Percentiles rank a stretch among this genome's conserved stretches.
Evolutionary conservation across 2,797 vertebrate genomes (phyloP).

Genomic region (Melopsittacus undulatus): DNA sequence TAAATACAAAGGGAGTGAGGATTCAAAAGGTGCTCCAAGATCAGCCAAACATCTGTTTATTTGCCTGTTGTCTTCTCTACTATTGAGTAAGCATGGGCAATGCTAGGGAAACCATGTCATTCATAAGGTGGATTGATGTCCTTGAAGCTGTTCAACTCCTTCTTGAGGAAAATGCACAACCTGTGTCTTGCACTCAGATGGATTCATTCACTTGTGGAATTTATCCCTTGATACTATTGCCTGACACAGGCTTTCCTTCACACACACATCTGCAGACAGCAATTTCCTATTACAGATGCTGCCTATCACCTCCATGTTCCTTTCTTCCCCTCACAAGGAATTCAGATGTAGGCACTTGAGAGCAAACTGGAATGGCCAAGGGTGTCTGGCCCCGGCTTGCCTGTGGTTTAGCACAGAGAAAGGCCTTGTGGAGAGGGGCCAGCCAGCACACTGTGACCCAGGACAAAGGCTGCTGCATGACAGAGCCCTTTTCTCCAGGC

Average conservation of each 20-base stretch:
- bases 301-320: constrained; percentile 59
- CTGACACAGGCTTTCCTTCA: constrained; percentile 65
- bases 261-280: constrained; percentile 60
- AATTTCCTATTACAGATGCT: constrained; percentile 70
- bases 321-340: constrained; percentile 43
- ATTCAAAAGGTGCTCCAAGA: background rate
- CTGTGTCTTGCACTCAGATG: constrained; percentile 59
- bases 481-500: background rate
- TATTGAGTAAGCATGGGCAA: background rate
- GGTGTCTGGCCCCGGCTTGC: background rate
- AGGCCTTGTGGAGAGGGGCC: background rate
- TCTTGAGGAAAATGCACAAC: constrained; percentile 47
- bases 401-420: background rate
- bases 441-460: rapidly evolving
- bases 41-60: background rate
- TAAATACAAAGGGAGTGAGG: background rate
- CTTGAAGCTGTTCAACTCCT: constrained; percentile 12
- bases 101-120: background rate
- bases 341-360: constrained; percentile 47
- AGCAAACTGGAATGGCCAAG: background rate
- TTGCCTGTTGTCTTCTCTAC: background rate
- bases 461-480: rapidly evolving
- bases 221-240: constrained; percentile 67
- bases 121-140: constrained; percentile 23
- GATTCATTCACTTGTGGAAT: constrained; percentile 71